phyloP scores from a whole-genome alignment of 2,113 vertebrate species.

The Pandion haliaetus region DNA sequence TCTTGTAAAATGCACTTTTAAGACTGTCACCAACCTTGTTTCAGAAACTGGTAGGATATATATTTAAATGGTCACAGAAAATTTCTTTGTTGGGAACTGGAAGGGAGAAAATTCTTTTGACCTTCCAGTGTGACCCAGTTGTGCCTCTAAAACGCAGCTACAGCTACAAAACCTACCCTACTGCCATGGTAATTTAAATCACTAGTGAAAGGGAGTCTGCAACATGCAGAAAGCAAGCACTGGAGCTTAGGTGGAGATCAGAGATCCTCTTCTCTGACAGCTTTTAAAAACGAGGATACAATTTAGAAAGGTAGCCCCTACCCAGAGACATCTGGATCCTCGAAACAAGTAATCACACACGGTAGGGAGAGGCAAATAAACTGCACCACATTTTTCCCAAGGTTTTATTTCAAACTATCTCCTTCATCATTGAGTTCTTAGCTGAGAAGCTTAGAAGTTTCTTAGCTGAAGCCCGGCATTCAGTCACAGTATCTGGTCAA shows the following conservation, averaged over 20 bases:
- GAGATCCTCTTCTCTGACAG: background rate
- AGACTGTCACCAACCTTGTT: background rate
- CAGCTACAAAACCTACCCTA: background rate
- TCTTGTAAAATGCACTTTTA: background rate
- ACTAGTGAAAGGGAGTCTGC: background rate
- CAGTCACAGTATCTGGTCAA: background rate
- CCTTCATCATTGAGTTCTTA: background rate
- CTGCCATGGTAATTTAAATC: background rate
- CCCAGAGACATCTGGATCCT: background rate
- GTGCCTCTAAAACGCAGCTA: background rate
- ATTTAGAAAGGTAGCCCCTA: background rate
- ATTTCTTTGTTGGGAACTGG: background rate
- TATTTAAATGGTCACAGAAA: background rate
- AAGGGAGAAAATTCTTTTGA: background rate
- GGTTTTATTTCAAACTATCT: background rate
- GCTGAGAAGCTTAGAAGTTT: background rate
- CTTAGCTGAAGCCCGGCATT: background rate
- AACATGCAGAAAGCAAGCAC: background rate
- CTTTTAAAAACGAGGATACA: background rate
- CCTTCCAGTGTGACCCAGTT: background rate
- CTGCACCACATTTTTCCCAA: background rate
- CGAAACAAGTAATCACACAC: background rate
- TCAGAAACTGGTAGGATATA: background rate
- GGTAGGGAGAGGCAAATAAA: background rate
- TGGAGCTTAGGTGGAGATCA: background rate